Evolutionary conservation across 2,797 vertebrate species (phyloP).

Genomic region (Liasis olivaceus): DNA sequence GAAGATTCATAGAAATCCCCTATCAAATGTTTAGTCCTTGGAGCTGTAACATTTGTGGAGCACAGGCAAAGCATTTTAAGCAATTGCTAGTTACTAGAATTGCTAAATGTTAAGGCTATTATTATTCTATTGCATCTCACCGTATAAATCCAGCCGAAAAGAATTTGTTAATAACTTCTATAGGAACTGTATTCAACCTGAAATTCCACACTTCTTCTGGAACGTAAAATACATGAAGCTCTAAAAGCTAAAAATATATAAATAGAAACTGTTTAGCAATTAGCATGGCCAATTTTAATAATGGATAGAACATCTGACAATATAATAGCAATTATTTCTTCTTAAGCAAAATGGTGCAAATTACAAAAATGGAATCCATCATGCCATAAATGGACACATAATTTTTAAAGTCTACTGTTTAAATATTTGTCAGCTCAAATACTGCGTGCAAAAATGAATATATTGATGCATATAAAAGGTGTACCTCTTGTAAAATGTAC

Average conservation of each 20-base stretch:
- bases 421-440: background rate
- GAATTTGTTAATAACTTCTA: slow-evolving; percentile 83
- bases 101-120: background rate
- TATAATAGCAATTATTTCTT: background rate
- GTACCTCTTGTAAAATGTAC: background rate
- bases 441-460: background rate
- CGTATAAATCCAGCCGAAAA: slow-evolving; percentile 93
- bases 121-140: slow-evolving; percentile 66
- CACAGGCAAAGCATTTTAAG: background rate
- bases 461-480: background rate
- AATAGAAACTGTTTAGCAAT: slow-evolving; percentile 39
- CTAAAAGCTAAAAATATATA: slow-evolving; percentile 80
- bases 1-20: background rate
- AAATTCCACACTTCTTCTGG: slow-evolving; percentile 89
- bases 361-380: background rate
- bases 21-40: background rate
- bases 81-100: background rate
- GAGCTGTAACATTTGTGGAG: background rate
- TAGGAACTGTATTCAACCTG: slow-evolving; percentile 86
- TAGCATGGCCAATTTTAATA: slow-evolving; percentile 22
- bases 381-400: background rate
- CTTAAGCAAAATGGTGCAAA: background rate
- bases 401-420: background rate
- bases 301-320: background rate
- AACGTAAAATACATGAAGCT: slow-evolving; percentile 90